Evolutionary conservation across 2,888 invertebrate species (phyloP).

Genomic region (Tineola bisselliella): DNA sequence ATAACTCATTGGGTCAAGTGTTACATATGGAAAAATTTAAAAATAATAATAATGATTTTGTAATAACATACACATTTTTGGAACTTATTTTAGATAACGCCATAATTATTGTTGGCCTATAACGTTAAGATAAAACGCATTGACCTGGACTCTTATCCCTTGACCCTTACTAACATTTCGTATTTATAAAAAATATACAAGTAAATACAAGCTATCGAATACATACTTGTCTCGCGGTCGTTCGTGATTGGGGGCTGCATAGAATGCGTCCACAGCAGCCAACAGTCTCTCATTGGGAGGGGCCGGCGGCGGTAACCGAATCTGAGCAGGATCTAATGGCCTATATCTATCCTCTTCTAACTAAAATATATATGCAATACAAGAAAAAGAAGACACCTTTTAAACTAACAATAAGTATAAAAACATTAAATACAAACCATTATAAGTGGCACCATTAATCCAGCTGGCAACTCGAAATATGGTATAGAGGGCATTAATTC

Average conservation of each 20-base stretch:
- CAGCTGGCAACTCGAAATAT: slow-evolving; percentile 97
- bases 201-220: neutral
- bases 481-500: slow-evolving; percentile 90
- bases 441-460: slow-evolving; percentile 96
- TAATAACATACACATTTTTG: too few relatives aligned
- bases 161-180: too few relatives aligned
- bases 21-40: too few relatives aligned
- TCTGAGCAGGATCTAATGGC: slow-evolving; percentile 87
- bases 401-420: too few relatives aligned
- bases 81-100: too few relatives aligned
- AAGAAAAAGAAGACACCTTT: too few relatives aligned
- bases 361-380: slow-evolving; percentile 34
- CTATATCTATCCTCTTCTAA: slow-evolving; percentile 91
- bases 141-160: too few relatives aligned
- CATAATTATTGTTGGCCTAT: too few relatives aligned
- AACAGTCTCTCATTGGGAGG: slow-evolving; percentile 93
- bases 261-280: slow-evolving; percentile 96
- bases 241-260: slow-evolving; percentile 93
- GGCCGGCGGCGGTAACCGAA: slow-evolving; percentile 93
- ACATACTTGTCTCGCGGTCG: slow-evolving; percentile 88
- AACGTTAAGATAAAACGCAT: too few relatives aligned
- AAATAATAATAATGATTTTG: too few relatives aligned
- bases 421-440: slow-evolving; percentile 65
- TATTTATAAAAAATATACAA: neutral
- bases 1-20: too few relatives aligned